phyloP scores from a whole-genome alignment of 2,888 invertebrate genomes.

The Cyaniris semiargus region DNA sequence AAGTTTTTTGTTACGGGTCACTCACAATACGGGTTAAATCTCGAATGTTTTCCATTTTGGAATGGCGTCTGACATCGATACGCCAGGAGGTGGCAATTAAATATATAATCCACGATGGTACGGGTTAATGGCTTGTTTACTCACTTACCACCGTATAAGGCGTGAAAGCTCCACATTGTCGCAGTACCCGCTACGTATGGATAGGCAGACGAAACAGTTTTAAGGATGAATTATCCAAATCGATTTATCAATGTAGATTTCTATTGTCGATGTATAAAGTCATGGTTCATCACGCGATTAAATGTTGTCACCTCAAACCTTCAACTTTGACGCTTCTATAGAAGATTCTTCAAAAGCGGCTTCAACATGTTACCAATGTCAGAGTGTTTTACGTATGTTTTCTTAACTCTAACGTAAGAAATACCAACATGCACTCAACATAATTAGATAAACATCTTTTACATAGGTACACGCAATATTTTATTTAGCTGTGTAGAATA shows the following conservation, averaged over 20 bases:
- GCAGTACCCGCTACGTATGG: slow-evolving; percentile 60
- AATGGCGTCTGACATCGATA: slow-evolving; percentile 41
- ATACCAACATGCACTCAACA: background rate
- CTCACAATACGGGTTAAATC: slow-evolving; percentile 33
- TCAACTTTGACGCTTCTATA: background rate
- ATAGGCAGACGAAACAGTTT: slow-evolving; percentile 61
- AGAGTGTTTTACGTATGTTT: background rate
- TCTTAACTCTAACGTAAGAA: background rate
- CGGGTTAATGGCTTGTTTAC: slow-evolving; percentile 72
- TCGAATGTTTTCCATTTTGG: slow-evolving; percentile 36
- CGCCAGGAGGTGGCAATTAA: slow-evolving; percentile 68
- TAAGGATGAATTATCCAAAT: slow-evolving; percentile 37
- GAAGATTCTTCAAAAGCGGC: background rate
- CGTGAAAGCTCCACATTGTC: slow-evolving; percentile 77
- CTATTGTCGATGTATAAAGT: slow-evolving; percentile 11
- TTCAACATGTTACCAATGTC: background rate
- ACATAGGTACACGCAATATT: slow-evolving; percentile 12
- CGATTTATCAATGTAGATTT: slow-evolving; percentile 18
- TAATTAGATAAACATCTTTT: slow-evolving; percentile 24
- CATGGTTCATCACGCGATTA: background rate
- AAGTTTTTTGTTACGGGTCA: slow-evolving; percentile 32
- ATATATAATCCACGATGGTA: slow-evolving; percentile 66
- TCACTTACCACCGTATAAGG: slow-evolving; percentile 69
- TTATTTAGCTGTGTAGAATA: slow-evolving; percentile 28
- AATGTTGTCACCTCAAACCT: slow-evolving; percentile 3